Evolutionary conservation across 2,113 vertebrate species (phyloP).

Genomic region (Xiphophorus maculatus): DNA sequence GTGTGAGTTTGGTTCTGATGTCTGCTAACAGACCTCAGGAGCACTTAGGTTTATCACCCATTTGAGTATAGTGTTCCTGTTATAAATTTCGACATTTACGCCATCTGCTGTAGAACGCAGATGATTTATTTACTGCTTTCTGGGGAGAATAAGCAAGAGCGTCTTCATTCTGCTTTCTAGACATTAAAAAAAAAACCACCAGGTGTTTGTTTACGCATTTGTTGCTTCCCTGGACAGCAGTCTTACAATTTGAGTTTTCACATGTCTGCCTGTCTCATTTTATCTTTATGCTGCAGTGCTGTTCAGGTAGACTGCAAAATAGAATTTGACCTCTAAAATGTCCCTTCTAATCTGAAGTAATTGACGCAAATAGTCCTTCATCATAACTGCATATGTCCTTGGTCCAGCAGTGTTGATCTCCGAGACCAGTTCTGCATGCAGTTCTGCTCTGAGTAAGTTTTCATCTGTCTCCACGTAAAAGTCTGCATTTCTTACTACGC

Average conservation of each 20-base stretch:
- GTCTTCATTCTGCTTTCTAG: not conserved
- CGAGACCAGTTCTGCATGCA: not conserved
- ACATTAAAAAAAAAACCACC: not conserved
- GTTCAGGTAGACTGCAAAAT: conserved; percentile 38
- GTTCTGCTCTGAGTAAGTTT: not conserved
- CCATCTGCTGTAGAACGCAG: not conserved
- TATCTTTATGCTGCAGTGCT: conserved; percentile 40
- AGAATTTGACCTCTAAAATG: conserved; percentile 58
- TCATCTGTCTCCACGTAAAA: not conserved
- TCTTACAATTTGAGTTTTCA: not conserved
- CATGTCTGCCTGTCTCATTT: conserved; percentile 15
- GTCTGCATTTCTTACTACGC: not conserved
- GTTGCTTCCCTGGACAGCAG: not conserved
- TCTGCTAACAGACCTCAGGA: not conserved
- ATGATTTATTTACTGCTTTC: conserved; percentile 13
- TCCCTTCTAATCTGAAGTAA: conserved; percentile 68
- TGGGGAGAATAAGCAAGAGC: not conserved
- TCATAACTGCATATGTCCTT: conserved; percentile 45
- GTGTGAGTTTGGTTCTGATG: not conserved
- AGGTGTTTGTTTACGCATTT: not conserved
- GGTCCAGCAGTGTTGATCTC: conserved; percentile 19
- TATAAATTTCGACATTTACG: conserved; percentile 16
- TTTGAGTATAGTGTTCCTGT: not conserved
- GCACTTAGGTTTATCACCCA: conserved; percentile 19
- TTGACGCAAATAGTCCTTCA: conserved; percentile 61